A percentile compares a stretch with the other conserved stretches of the same genome.
phyloP scores from a whole-genome alignment of 2,113 vertebrate genomes.

The Ellobius talpinus region DNA sequence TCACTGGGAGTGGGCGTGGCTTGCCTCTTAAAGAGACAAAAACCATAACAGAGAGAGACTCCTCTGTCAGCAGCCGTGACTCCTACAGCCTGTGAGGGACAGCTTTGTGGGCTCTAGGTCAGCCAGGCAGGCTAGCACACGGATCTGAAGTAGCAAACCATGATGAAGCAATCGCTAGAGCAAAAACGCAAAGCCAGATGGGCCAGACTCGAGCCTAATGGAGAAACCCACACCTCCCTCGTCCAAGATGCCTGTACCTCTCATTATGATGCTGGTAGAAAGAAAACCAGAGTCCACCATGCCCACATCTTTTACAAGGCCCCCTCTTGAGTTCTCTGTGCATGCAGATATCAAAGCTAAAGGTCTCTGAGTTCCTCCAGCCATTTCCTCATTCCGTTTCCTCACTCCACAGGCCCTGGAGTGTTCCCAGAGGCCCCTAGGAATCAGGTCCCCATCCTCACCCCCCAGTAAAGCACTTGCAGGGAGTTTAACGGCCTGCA shows the following conservation, averaged over 20 bases:
- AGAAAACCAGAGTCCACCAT: slow-evolving; percentile 44
- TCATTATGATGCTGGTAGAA: not conserved
- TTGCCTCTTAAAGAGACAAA: too few species aligned
- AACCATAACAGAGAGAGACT: too few species aligned
- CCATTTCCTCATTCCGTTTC: not conserved
- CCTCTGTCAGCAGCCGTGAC: accelerated
- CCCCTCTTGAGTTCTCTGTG: not conserved
- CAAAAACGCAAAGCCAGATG: not conserved
- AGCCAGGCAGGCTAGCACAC: not conserved
- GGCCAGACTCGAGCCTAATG: not conserved
- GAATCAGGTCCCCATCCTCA: not conserved
- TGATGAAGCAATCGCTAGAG: not conserved
- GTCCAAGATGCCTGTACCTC: not conserved
- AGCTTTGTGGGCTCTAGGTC: slow-evolving; percentile 58
- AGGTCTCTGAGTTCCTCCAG: slow-evolving; percentile 43
- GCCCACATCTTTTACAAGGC: slow-evolving; percentile 54
- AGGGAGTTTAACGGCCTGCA: slow-evolving; percentile 27
- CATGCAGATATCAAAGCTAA: slow-evolving; percentile 68
- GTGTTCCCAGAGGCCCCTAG: not conserved
- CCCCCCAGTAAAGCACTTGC: not conserved
- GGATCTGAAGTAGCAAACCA: not conserved
- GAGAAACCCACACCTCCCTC: not conserved
- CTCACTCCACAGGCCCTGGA: not conserved
- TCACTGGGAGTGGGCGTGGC: too few species aligned
- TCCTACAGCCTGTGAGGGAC: slow-evolving; percentile 62